Percentiles rank a stretch among this genome's conserved stretches.
phyloP scores from a whole-genome alignment of 2,113 vertebrate genomes.

The Taurulus bubalis region DNA sequence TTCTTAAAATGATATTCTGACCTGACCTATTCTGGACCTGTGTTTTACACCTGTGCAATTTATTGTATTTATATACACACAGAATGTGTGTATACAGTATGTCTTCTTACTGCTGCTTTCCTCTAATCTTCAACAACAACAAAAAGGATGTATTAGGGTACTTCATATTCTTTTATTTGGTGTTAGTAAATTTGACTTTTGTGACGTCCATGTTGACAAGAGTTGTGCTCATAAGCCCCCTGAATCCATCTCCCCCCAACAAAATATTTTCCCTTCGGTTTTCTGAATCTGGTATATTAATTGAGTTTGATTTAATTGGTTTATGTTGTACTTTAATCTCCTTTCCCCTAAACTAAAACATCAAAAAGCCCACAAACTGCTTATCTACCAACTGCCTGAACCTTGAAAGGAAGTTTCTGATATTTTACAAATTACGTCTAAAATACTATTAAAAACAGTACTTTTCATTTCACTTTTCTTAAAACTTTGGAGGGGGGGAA shows the following conservation, averaged over 20 bases:
- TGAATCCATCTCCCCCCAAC: neutral
- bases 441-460: neutral
- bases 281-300: neutral
- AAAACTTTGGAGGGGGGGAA: slow-evolving; percentile 27
- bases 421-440: neutral
- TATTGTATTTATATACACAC: no score
- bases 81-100: no score
- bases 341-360: neutral
- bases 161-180: neutral
- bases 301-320: neutral
- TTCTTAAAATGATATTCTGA: neutral
- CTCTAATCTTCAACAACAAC: neutral
- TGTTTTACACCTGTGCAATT: neutral
- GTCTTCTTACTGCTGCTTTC: neutral
- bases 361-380: neutral
- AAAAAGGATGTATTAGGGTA: neutral
- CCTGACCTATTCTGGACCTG: no score
- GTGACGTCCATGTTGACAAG: neutral
- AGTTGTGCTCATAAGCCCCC: neutral
- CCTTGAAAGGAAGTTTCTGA: no score
- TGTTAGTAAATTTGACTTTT: neutral
- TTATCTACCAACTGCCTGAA: neutral
- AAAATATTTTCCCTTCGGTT: neutral
- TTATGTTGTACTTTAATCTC: neutral
- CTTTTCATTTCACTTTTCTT: slow-evolving; percentile 8